Evolutionary conservation across 2,888 invertebrate genomes (phyloP).

Genomic region (Polia nebulosa): DNA sequence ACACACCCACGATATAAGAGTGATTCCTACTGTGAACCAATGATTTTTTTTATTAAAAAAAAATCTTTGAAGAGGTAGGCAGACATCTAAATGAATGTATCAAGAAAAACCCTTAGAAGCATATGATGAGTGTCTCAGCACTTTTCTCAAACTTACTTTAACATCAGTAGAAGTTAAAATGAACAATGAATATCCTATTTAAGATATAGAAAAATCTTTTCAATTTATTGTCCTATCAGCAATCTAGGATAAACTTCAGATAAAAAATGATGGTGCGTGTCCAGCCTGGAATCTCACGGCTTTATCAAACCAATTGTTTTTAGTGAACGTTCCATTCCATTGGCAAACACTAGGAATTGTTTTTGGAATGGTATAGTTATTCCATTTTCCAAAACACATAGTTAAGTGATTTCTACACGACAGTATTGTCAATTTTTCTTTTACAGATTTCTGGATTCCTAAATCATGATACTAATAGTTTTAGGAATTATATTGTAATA

Average conservation of each 20-base stretch:
- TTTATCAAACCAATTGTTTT: constrained; percentile 17
- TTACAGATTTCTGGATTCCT: too few relatives aligned
- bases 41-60: too few relatives aligned
- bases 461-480: too few relatives aligned
- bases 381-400: too few relatives aligned
- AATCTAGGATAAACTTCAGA: constrained; percentile 18
- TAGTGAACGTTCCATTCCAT: not conserved
- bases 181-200: not conserved
- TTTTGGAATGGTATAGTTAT: constrained; percentile 1
- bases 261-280: constrained; percentile 34
- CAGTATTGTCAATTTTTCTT: too few relatives aligned
- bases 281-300: constrained; percentile 9
- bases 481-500: too few relatives aligned
- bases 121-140: not conserved
- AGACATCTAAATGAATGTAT: too few relatives aligned
- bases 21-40: too few relatives aligned
- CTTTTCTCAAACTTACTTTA: not conserved
- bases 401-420: too few relatives aligned
- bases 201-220: constrained; percentile 1
- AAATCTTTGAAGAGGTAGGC: too few relatives aligned
- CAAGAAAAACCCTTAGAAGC: too few relatives aligned
- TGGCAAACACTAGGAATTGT: constrained; percentile 1
- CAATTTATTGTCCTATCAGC: constrained; percentile 10
- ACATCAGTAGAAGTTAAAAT: not conserved
- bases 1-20: too few relatives aligned